A percentile compares a stretch with the other conserved stretches of the same genome.
Evolutionary conservation across 2,797 vertebrate genomes (phyloP).

Genomic region (Acanthiza pusilla): DNA sequence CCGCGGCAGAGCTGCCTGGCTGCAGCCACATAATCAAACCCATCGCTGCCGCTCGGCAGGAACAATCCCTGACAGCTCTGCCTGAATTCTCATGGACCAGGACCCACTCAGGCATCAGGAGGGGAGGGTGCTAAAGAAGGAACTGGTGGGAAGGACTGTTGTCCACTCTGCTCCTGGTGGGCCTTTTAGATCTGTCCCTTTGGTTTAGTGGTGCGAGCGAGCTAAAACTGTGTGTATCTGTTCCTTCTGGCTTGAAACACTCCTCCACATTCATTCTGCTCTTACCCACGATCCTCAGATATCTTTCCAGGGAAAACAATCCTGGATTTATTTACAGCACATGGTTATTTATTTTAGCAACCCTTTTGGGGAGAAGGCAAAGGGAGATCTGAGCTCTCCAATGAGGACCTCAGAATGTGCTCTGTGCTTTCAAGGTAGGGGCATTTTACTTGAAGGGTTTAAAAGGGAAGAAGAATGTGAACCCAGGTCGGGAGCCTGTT

Average conservation of each 20-base stretch:
- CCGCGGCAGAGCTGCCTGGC: constrained; percentile 70
- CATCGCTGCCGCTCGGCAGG: background rate
- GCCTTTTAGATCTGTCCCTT: background rate
- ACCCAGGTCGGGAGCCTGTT: background rate
- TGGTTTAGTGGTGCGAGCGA: background rate
- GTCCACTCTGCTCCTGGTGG: fast-evolving
- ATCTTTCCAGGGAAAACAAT: constrained; percentile 53
- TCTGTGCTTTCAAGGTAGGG: background rate
- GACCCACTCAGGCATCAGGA: fast-evolving
- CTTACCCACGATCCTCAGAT: constrained; percentile 18
- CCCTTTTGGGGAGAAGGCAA: background rate
- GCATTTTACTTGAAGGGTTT: background rate
- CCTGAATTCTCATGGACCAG: background rate
- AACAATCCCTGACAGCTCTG: background rate
- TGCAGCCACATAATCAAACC: constrained; percentile 70
- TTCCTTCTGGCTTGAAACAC: constrained; percentile 2
- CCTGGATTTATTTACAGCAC: constrained; percentile 35
- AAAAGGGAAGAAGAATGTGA: background rate
- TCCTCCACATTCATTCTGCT: constrained; percentile 14
- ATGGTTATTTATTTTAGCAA: constrained; percentile 32
- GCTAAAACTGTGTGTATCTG: background rate
- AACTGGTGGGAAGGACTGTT: background rate
- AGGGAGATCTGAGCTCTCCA: background rate
- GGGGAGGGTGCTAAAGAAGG: background rate
- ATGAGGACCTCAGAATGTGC: background rate